These are phyloP conservation scores for Gymnobelideus leadbeateri DNA, from an alignment of 2,113 vertebrate genomes.

Conservation along the genomic window DNA sequence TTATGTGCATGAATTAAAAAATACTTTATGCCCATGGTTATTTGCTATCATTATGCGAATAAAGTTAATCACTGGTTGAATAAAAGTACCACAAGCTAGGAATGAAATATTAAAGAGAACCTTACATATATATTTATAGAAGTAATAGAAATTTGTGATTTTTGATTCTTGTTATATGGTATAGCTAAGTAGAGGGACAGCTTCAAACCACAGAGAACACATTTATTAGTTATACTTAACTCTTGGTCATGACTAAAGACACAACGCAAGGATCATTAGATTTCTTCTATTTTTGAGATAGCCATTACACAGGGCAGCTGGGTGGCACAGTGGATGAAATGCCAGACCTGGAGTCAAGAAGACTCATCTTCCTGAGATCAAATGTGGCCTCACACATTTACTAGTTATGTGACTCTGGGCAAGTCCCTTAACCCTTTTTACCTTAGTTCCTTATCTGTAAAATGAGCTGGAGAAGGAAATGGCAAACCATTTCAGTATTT, in stretches of 20 bases:
- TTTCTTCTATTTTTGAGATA: background rate
- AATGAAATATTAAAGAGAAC: constrained; percentile 18
- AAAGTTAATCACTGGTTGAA: background rate
- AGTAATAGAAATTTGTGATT: constrained; percentile 10
- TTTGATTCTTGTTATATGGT: background rate
- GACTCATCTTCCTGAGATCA: background rate
- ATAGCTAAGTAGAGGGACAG: background rate
- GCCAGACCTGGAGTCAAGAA: too few relatives aligned
- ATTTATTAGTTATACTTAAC: background rate
- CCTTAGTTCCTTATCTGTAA: too few relatives aligned
- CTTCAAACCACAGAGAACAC: background rate
- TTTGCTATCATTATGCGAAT: constrained; percentile 28
- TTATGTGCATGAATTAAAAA: background rate
- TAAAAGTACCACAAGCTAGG: background rate
- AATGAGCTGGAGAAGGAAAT: too few relatives aligned
- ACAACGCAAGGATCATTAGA: background rate
- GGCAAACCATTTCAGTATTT: too few relatives aligned
- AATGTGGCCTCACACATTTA: background rate
- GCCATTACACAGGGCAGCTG: too few relatives aligned
- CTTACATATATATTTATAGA: background rate
- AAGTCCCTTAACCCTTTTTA: background rate
- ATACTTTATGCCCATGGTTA: background rate
- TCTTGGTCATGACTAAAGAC: background rate
- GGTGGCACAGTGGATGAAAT: background rate
- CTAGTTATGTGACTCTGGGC: background rate